Conservation (phyloP, 1,140 invertebrate species). For the Lycorma delicatula region DNA sequence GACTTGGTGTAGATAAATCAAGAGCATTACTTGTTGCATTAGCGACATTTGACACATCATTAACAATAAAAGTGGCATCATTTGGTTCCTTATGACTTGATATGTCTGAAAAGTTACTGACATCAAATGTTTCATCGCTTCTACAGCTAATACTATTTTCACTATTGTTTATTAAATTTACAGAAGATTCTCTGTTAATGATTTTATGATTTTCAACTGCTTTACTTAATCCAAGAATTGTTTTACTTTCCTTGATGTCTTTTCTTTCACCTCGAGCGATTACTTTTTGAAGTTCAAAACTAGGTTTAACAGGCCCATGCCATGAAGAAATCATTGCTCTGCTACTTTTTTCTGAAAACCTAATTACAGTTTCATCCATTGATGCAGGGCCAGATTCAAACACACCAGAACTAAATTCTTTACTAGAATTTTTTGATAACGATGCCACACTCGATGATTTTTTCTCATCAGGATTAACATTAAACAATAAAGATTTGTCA, state of each 20-base stretch:
- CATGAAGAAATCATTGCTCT: slow-evolving; percentile 22
- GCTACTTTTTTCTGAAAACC: slow-evolving; percentile 4
- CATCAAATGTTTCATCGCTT: slow-evolving; percentile 20
- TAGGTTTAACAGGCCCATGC: slow-evolving; percentile 24
- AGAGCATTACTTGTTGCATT: slow-evolving; percentile 22
- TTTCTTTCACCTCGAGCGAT: slow-evolving; percentile 17
- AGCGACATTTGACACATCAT: slow-evolving; percentile 24
- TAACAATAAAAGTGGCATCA: slow-evolving; percentile 23
- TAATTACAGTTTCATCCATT: slow-evolving; percentile 13
- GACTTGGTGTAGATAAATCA: slow-evolving; percentile 22
- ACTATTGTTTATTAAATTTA: neutral
- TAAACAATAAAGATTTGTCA: slow-evolving; percentile 31
- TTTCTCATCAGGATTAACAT: slow-evolving; percentile 15
- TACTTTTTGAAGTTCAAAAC: slow-evolving; percentile 20
- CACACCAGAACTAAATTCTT: slow-evolving; percentile 5
- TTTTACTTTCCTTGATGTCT: slow-evolving; percentile 15
- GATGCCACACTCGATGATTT: slow-evolving; percentile 13
- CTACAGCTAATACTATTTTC: slow-evolving; percentile 13
- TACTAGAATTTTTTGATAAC: slow-evolving; percentile 8
- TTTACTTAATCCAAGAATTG: neutral
- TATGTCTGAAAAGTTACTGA: slow-evolving; percentile 19
- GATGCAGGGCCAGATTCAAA: slow-evolving; percentile 21
- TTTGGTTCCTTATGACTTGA: slow-evolving; percentile 17
- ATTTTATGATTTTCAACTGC: neutral
- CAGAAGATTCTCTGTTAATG: too few species aligned